phyloP scores from a whole-genome alignment of 2,888 invertebrate genomes.

The Clitarchus hookeri region DNA sequence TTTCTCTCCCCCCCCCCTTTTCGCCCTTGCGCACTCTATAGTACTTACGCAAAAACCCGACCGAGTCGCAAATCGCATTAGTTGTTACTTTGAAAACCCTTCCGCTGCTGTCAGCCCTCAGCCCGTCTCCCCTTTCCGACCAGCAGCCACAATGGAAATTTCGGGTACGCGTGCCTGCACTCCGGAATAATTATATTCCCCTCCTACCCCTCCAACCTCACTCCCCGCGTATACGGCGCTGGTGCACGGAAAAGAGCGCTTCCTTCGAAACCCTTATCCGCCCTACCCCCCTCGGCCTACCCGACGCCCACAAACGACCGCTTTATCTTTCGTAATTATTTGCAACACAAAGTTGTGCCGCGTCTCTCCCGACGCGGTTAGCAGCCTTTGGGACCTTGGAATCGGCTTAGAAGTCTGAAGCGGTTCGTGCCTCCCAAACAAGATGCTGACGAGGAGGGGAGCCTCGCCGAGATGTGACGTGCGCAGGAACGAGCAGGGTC shows the following conservation, averaged over 20 bases:
- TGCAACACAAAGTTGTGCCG: background rate
- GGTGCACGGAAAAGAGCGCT: too few species aligned
- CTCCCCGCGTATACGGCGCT: too few species aligned
- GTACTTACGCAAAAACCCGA: background rate
- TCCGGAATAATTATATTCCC: background rate
- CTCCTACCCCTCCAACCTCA: background rate
- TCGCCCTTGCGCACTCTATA: too few species aligned
- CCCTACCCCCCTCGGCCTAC: too few species aligned
- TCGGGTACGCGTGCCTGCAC: background rate
- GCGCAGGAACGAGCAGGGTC: too few species aligned
- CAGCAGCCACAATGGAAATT: background rate
- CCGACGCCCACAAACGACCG: background rate
- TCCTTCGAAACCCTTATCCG: too few species aligned
- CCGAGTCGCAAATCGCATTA: slow-evolving; percentile 1
- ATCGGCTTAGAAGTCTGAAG: too few species aligned
- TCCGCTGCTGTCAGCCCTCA: background rate
- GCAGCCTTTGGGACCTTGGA: too few species aligned
- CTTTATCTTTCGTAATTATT: slow-evolving; percentile 9
- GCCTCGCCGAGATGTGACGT: too few species aligned
- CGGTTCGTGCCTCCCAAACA: too few species aligned
- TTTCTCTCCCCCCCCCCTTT: background rate
- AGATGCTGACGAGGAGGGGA: too few species aligned
- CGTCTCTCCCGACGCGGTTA: too few species aligned
- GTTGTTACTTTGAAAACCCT: slow-evolving; percentile 1
- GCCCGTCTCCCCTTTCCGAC: background rate